These are phyloP conservation scores for Mastomys natalensis DNA, from an alignment of 2,113 vertebrate genomes.

Conservation along the genomic window DNA sequence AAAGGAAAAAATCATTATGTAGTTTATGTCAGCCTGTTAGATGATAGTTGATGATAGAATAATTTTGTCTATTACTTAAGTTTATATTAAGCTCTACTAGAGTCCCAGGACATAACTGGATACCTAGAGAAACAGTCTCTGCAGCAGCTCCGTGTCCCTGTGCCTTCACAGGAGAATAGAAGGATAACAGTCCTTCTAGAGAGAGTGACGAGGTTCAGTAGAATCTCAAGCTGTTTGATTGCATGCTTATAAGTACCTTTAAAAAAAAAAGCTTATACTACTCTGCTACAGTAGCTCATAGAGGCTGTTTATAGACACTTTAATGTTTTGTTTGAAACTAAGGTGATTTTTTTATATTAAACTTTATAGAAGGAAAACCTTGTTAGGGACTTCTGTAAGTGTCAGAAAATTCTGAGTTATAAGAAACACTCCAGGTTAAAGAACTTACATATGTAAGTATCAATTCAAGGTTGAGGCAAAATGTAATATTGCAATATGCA, in stretches of 20 bases:
- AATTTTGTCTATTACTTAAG: background rate
- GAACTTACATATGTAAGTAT: background rate
- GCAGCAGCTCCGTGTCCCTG: background rate
- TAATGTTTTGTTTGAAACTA: slow-evolving; percentile 1
- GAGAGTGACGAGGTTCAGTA: background rate
- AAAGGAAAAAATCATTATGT: background rate
- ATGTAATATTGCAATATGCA: background rate
- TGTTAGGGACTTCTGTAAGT: background rate
- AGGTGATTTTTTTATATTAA: background rate
- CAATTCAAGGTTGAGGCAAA: background rate
- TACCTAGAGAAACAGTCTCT: background rate
- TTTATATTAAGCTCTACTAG: background rate
- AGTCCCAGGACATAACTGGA: background rate
- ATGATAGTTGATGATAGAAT: background rate
- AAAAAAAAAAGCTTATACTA: background rate
- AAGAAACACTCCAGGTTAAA: background rate
- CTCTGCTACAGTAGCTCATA: background rate
- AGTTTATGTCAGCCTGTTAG: background rate
- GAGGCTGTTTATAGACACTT: background rate
- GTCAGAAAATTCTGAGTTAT: background rate
- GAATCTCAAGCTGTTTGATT: background rate
- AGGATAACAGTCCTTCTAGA: background rate
- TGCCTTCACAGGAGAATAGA: background rate
- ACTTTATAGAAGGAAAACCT: slow-evolving; percentile 30
- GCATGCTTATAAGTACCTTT: background rate